phyloP scores from a whole-genome alignment of 2,113 vertebrate species.

The Raja brachyura region DNA sequence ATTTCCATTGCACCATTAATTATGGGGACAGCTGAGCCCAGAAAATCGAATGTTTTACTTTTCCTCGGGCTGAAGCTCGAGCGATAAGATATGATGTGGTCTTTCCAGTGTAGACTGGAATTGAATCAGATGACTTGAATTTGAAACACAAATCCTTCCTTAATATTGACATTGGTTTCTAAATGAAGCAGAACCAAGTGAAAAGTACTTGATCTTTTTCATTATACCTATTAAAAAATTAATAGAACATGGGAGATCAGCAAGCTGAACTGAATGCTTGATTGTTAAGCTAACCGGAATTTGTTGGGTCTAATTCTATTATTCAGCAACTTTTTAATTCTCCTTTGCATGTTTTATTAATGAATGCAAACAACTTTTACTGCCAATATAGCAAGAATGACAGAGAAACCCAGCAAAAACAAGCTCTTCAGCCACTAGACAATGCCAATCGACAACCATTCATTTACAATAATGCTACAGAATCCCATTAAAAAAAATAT shows the following conservation, averaged over 20 bases:
- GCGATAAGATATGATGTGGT: not conserved
- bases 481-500: no score
- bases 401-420: no score
- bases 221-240: not conserved
- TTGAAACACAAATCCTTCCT: not conserved
- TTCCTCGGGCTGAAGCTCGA: not conserved
- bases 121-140: not conserved
- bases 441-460: no score
- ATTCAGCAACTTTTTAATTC: not conserved
- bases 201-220: not conserved
- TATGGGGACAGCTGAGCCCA: not conserved
- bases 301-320: not conserved
- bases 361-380: not conserved
- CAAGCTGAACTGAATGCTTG: constrained; percentile 1
- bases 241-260: not conserved
- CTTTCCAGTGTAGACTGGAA: not conserved
- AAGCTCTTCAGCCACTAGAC: no score
- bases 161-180: not conserved
- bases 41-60: not conserved
- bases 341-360: not conserved
- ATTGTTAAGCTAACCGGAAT: not conserved
- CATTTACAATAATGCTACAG: no score
- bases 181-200: not conserved
- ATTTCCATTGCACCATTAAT: not conserved
- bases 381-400: not conserved